Percentiles rank a stretch among this genome's conserved stretches.
These are phyloP conservation scores for Acheta domesticus DNA, from an alignment of 2,888 invertebrate genomes.

Conservation along the genomic window DNA sequence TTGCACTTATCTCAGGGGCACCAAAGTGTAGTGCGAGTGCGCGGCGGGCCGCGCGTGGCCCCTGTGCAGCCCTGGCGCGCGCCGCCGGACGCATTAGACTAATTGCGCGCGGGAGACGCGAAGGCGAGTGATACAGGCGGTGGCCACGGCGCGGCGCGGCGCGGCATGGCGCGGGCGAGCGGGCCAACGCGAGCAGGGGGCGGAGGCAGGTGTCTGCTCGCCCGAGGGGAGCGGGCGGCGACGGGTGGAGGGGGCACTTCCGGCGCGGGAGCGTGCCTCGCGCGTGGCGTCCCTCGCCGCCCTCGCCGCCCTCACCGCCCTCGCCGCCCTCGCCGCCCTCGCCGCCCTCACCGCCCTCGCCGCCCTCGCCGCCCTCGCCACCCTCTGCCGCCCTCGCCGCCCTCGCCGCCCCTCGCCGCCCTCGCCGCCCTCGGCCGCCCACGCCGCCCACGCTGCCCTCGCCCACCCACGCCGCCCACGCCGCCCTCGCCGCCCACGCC, in stretches of 20 bases:
- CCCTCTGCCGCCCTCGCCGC: not conserved
- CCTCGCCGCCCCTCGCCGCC: not conserved
- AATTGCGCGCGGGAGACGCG: no score
- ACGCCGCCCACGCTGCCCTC: no score
- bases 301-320: not conserved
- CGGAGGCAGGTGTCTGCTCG: not conserved
- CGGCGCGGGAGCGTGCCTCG: constrained; percentile 18
- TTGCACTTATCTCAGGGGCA: no score
- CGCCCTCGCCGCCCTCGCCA: not conserved
- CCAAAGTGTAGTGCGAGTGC: no score
- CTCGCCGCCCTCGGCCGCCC: not conserved
- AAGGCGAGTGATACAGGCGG: no score
- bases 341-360: not conserved
- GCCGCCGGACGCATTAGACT: no score
- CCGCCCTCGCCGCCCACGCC: no score
- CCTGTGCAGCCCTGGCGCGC: no score
- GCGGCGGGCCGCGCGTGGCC: no score
- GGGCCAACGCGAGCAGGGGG: not conserved
- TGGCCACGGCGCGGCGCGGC: not conserved
- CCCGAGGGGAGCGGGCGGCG: not conserved
- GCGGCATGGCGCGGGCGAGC: not conserved
- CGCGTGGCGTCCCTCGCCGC: not conserved
- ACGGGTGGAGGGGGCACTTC: not conserved
- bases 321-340: no score
- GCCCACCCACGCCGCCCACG: no score